phyloP scores from a whole-genome alignment of 2,113 vertebrate genomes.

The Stigmatopora argus region DNA sequence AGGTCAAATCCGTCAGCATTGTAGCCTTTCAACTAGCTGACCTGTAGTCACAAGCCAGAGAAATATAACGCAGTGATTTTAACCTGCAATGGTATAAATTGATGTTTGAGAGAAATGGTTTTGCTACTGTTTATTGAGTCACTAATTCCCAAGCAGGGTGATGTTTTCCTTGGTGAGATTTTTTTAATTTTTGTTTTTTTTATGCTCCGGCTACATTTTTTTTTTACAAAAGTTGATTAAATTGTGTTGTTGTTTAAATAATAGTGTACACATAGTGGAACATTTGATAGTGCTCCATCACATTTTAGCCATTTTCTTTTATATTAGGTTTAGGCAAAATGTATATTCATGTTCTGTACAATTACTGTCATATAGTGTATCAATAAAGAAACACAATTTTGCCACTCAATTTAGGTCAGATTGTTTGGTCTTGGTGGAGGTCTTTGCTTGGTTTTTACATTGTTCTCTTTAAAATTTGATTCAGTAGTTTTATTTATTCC shows the following conservation, averaged over 20 bases:
- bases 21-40: conserved; percentile 39
- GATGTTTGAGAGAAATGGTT: neutral
- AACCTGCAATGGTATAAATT: conserved; percentile 10
- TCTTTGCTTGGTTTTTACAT: neutral
- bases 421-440: too few relatives aligned
- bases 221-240: neutral
- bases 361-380: too few relatives aligned
- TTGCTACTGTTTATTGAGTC: neutral
- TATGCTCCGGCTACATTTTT: too few relatives aligned
- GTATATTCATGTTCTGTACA: too few relatives aligned
- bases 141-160: neutral
- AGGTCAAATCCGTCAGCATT: conserved; percentile 63
- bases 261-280: too few relatives aligned
- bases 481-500: too few relatives aligned
- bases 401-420: neutral
- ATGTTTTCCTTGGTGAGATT: neutral
- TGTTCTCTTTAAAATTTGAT: too few relatives aligned
- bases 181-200: neutral
- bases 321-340: too few relatives aligned
- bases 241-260: neutral
- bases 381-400: neutral
- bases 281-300: neutral
- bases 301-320: neutral
- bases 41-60: conserved; percentile 36
- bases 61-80: conserved; percentile 23